Evolutionary conservation across 2,797 vertebrate species (phyloP).

Genomic region (Falco naumanni): DNA sequence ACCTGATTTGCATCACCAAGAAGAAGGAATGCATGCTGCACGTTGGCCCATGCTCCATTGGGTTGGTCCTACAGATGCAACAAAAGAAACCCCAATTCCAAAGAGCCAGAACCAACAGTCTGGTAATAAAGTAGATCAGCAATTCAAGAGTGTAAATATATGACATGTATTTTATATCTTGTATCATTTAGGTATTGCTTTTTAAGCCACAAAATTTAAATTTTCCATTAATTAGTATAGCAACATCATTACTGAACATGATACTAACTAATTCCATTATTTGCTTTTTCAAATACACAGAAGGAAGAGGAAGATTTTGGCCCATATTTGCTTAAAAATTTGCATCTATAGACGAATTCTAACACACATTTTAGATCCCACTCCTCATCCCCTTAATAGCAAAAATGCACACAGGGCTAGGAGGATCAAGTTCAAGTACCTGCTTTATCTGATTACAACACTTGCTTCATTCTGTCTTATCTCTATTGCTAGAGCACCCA

Average conservation of each 20-base stretch:
- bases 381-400: background rate
- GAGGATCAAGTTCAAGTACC: background rate
- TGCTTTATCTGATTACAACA: background rate
- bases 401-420: background rate
- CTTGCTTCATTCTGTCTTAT: background rate
- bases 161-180: background rate
- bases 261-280: background rate
- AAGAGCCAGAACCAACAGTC: background rate
- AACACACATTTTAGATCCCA: background rate
- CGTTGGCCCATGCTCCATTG: background rate
- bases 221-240: background rate
- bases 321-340: background rate
- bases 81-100: background rate
- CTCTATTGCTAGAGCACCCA: background rate
- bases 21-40: fast-evolving
- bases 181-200: background rate
- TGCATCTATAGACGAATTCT: background rate
- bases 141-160: background rate
- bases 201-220: background rate
- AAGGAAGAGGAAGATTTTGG: background rate
- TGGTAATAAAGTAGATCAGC: background rate
- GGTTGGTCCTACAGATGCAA: background rate
- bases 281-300: background rate
- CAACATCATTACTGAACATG: background rate
- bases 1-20: background rate